Base-by-base conservation (phyloP, 2,113 vertebrate genomes). In the Atrichornis clamosus region DNA sequence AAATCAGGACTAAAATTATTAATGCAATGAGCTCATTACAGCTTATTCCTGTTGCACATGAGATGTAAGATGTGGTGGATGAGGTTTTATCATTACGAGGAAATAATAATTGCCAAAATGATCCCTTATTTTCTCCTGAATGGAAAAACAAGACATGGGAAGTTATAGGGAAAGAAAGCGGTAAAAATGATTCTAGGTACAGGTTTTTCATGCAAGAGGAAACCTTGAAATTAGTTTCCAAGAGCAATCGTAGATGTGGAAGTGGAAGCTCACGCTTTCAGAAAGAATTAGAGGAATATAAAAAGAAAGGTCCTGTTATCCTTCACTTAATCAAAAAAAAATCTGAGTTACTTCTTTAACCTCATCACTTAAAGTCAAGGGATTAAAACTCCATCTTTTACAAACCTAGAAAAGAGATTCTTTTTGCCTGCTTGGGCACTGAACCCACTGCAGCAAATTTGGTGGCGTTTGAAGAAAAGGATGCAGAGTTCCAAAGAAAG, bases 101-200 rank as follows among this genome's bases (percentile, higher is more conserved):
- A 59, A 87, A 92, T 41, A 84, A 33, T 87, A 83, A 58, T 65
- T 84, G 47, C 28, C 87, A 82, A 92, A 96, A 79, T 59, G 32
- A 91, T 84, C 64, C 68, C 73, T 73, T 3, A 9, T 42, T 87
- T 64, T 85, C 24, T 80, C 67, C 80, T 10, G 2, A 84, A 63
- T 63, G 76, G 50, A 76, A 92, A 92, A 93, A 24, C 15, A 49
- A 70, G 47, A 37, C 28, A 70, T 23, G 47, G 47, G 47, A 93
- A 89, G 32, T 59, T 46, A 77, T 11, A 64, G 0, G 33, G 30
- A 76, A 86, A 50, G 63, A 78, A 75, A 55, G 15, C 5, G 32
- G 63, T 16, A 59, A 70, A 73, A 91, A 30, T 39, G 13, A 77
- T 60, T 73, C 24, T 14, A 88, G 47, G 23, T 15, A 30, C 30